Percentiles rank a stretch among this genome's conserved stretches.
Conservation (phyloP, 2,888 invertebrate genomes). For the Emmelina monodactyla region DNA sequence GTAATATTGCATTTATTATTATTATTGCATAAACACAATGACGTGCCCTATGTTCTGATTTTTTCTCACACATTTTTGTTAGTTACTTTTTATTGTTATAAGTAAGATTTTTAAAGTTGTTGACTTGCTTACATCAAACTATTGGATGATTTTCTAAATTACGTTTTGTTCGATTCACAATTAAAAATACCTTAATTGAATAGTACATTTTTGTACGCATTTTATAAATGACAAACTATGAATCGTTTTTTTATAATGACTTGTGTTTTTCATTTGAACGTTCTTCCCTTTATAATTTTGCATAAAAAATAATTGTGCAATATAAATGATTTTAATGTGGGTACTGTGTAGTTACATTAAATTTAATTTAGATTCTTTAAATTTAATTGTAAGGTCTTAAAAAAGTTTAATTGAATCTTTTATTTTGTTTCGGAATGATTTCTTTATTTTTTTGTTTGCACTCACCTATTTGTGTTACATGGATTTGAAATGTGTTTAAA, state of each 20-base stretch:
- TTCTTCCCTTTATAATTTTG: conserved; percentile 40
- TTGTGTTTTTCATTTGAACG: not conserved
- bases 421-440: conserved; percentile 16
- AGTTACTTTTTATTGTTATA: conserved; percentile 61
- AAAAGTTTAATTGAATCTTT: conserved; percentile 28
- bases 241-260: conserved; percentile 6
- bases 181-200: too few species aligned
- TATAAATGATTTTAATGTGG: conserved; percentile 35
- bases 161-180: conserved; percentile 18
- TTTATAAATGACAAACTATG: conserved; percentile 4
- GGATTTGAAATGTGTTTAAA: conserved; percentile 1
- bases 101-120: conserved; percentile 64
- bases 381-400: conserved; percentile 32
- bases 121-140: conserved; percentile 31
- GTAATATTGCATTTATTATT: conserved; percentile 57
- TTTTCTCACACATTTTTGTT: conserved; percentile 56
- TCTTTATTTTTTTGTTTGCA: conserved; percentile 15
- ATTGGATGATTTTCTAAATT: conserved; percentile 17
- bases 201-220: too few species aligned
- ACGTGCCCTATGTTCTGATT: conserved; percentile 54
- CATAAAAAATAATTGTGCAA: conserved; percentile 53
- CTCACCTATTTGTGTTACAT: conserved; percentile 15
- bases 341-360: conserved; percentile 37
- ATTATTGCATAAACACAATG: conserved; percentile 31
- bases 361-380: conserved; percentile 41